These are phyloP conservation scores for Mus spicilegus DNA, from an alignment of 2,113 vertebrate species.

Conservation along the genomic window DNA sequence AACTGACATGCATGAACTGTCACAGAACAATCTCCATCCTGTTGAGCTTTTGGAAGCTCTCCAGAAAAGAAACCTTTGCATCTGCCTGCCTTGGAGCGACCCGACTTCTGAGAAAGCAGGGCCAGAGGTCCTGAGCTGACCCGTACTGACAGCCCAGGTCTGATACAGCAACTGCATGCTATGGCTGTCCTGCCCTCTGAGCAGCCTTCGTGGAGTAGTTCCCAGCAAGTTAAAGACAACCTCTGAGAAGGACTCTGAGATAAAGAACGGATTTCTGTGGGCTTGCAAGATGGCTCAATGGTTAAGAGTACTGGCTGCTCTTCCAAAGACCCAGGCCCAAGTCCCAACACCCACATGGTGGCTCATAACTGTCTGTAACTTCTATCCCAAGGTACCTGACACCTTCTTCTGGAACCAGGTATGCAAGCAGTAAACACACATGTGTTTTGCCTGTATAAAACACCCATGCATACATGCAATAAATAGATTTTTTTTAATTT, in stretches of 20 bases:
- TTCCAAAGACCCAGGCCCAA: neutral
- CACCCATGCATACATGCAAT: neutral
- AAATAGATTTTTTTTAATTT: neutral
- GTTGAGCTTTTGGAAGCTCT: conserved; percentile 60
- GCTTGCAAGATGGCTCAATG: neutral
- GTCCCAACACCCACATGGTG: neutral
- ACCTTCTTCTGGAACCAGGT: neutral
- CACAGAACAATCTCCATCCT: conserved; percentile 16
- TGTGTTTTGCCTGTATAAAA: neutral
- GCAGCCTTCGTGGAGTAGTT: neutral
- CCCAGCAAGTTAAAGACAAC: neutral
- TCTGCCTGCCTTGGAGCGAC: neutral
- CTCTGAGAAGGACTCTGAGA: neutral
- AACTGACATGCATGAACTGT: neutral
- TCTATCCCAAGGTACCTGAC: neutral
- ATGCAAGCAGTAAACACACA: neutral
- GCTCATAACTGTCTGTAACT: neutral
- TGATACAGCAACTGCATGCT: neutral
- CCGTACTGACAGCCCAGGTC: neutral
- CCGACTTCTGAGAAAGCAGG: neutral
- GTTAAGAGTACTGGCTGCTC: neutral
- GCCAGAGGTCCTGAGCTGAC: conserved; percentile 4
- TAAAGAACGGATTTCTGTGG: neutral
- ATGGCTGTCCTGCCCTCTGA: neutral
- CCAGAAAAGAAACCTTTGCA: conserved; percentile 42